A percentile compares a stretch with the other conserved stretches of the same genome.
Conservation (phyloP, 2,797 vertebrate genomes). For the Hephaestus fuliginosus region DNA sequence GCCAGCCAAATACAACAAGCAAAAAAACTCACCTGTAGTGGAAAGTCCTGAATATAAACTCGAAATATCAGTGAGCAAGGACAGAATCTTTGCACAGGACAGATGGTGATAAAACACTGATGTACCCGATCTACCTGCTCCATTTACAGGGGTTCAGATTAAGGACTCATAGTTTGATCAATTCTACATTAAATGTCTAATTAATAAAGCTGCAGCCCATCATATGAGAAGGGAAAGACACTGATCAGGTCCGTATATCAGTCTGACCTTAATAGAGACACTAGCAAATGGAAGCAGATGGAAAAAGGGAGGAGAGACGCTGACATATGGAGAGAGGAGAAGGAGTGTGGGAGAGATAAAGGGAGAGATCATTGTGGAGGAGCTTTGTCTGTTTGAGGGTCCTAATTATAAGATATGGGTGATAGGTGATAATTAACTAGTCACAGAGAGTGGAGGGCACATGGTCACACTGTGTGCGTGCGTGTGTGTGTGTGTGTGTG, state of each 20-base stretch:
- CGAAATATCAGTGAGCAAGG: constrained; percentile 12
- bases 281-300: constrained; percentile 36
- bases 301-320: constrained; percentile 9
- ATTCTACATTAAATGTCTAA: constrained; percentile 10
- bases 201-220: constrained; percentile 15
- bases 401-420: constrained; percentile 78
- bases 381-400: constrained; percentile 65
- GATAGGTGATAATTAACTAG: constrained; percentile 81
- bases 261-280: constrained; percentile 31
- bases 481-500: constrained; percentile 13
- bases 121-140: not conserved
- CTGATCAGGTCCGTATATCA: constrained; percentile 34
- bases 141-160: not conserved
- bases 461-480: constrained; percentile 2
- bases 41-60: not conserved
- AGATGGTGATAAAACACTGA: not conserved
- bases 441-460: constrained; percentile 40
- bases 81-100: not conserved
- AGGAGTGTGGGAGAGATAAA: constrained; percentile 33
- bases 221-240: not conserved
- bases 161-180: not conserved
- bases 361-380: constrained; percentile 49
- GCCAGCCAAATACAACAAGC: constrained; percentile 28
- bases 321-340: constrained; percentile 16
- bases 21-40: not conserved